A percentile compares a stretch with the other conserved stretches of the same genome.
These are phyloP conservation scores for Caenorhabditis zanzibari DNA, from an alignment of 2,888 invertebrate species.

Conservation along the genomic window DNA sequence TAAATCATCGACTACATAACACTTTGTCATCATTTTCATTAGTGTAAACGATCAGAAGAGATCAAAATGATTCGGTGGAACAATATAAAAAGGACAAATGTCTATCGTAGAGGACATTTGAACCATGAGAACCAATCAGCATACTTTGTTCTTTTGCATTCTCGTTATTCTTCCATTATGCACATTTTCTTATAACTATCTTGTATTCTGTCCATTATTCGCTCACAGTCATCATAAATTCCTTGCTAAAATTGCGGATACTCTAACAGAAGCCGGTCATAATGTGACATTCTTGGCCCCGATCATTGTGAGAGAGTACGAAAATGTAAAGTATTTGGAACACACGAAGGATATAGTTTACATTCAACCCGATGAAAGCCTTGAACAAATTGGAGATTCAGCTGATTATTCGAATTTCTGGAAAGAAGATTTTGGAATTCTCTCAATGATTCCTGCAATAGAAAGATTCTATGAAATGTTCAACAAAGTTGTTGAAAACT, in stretches of 20 bases:
- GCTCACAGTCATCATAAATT: conserved; percentile 58
- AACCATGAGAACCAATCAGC: no score
- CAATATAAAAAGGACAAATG: background rate
- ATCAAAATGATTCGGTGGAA: background rate
- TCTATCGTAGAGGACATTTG: background rate
- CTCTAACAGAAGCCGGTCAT: conserved; percentile 47
- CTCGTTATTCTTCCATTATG: background rate
- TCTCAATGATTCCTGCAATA: conserved; percentile 29
- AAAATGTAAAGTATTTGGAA: conserved; percentile 43
- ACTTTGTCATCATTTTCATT: conserved; percentile 1
- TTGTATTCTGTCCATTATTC: conserved; percentile 38
- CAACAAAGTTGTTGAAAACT: conserved; percentile 23
- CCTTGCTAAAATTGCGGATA: conserved; percentile 49
- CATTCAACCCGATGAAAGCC: conserved; percentile 41
- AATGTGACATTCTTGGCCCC: conserved; percentile 53
- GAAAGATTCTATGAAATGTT: conserved; percentile 39
- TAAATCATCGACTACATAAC: background rate
- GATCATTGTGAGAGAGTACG: conserved; percentile 28
- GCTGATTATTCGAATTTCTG: conserved; percentile 38
- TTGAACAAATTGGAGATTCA: conserved; percentile 15
- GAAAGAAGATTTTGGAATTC: conserved; percentile 22
- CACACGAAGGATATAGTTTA: conserved; percentile 38
- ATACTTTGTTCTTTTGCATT: background rate
- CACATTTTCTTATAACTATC: conserved; percentile 5
- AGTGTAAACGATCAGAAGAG: background rate